These are phyloP conservation scores for Spilogale gracilis DNA, from an alignment of 2,113 vertebrate species.

Conservation along the genomic window DNA sequence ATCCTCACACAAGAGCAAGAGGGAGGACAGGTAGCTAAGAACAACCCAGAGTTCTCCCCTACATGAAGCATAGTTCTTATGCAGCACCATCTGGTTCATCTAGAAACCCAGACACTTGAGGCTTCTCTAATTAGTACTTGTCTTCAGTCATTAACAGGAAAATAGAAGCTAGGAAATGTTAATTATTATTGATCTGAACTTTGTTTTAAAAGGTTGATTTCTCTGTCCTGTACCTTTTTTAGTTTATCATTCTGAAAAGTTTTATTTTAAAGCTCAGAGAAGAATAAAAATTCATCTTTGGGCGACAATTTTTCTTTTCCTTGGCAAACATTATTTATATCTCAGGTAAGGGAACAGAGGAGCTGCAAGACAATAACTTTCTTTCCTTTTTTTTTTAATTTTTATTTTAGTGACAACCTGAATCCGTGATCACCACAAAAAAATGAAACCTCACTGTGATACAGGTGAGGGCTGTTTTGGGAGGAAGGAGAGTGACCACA, in stretches of 20 bases:
- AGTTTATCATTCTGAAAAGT: conserved; percentile 55
- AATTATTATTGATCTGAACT: conserved; percentile 74
- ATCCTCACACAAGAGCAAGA: conserved; percentile 28
- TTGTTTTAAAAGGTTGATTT: conserved; percentile 66
- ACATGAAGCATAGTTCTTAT: background rate
- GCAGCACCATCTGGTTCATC: conserved; percentile 62
- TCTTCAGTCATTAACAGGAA: conserved; percentile 77
- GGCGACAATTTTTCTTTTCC: background rate
- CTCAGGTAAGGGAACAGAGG: conserved; percentile 25
- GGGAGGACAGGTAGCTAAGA: conserved; percentile 10
- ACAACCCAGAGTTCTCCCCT: background rate
- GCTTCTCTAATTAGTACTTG: conserved; percentile 80
- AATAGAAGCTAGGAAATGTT: conserved; percentile 75
- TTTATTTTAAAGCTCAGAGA: conserved; percentile 25
- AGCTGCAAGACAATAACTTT: conserved; percentile 4
- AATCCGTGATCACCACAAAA: background rate
- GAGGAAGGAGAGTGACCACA: background rate
- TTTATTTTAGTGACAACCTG: conserved; percentile 51
- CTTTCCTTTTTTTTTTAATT: conserved; percentile 33
- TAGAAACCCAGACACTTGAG: conserved; percentile 65
- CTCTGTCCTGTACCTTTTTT: conserved; percentile 5
- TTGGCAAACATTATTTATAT: conserved; percentile 64
- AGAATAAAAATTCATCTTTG: background rate
- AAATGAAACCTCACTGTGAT: background rate
- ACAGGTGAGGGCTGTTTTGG: background rate